A percentile compares a stretch with the other conserved stretches of the same genome.
phyloP scores from a whole-genome alignment of 2,797 vertebrate species.

The Xenops minutus region DNA sequence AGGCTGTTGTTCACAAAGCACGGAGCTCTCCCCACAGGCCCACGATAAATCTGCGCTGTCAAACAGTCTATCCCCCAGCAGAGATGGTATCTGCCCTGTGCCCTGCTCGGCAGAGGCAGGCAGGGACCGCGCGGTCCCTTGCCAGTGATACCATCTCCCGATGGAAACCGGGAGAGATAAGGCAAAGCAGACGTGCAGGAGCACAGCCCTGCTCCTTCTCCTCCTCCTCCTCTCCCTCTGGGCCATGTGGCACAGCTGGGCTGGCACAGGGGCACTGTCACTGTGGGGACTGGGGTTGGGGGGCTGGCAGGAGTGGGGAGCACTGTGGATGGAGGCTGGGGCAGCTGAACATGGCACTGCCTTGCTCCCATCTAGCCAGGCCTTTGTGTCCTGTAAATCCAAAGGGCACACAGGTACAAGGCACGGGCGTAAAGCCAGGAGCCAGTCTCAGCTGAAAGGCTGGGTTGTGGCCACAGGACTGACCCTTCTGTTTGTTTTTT shows the following conservation, averaged over 20 bases:
- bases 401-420: fast-evolving
- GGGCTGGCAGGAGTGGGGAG: not conserved
- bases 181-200: not conserved
- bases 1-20: not conserved
- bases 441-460: not conserved
- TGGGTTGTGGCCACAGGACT: fast-evolving
- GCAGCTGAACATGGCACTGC: fast-evolving
- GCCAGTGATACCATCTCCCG: slow-evolving; percentile 51
- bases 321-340: fast-evolving
- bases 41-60: not conserved
- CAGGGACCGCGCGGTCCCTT: not conserved
- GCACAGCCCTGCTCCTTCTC: not conserved
- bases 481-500: not conserved
- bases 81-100: slow-evolving; percentile 58
- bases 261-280: fast-evolving
- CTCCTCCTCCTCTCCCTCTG: not conserved
- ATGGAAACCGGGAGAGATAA: not conserved
- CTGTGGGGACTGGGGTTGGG: fast-evolving
- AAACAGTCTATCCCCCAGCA: not conserved
- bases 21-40: slow-evolving; percentile 28
- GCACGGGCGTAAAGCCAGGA: fast-evolving
- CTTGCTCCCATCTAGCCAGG: fast-evolving
- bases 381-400: fast-evolving
- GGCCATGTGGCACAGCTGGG: fast-evolving
- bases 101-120: not conserved